Base-by-base conservation (phyloP, 2,113 vertebrate genomes). In the Indicator indicator region DNA sequence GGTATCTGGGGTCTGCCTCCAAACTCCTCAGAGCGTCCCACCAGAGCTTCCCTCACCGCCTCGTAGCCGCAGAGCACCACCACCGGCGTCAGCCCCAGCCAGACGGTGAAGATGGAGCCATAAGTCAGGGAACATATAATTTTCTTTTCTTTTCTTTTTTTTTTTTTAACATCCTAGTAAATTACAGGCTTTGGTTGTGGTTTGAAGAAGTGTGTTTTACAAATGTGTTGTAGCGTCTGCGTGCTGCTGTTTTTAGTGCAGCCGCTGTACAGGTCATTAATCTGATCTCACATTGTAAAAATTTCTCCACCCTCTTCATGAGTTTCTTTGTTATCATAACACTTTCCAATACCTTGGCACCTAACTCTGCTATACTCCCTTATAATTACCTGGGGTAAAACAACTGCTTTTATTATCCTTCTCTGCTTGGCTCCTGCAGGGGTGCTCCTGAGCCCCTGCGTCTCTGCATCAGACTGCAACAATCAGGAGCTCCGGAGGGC, bases 141-240 rank as follows among this genome's bases (percentile, higher is more conserved):
- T 95, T 94, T 76, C 79, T 67, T 58, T 59, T 16, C 12, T 16
- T 70, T 40, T 38, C 9, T 32, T 40, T 9, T 27, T 16, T 17
- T 55, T 56, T 89, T 92, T 89, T n/a, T 6, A 50, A 71, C 75
- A 72, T 78, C 40, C 60, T 71, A 86, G 87, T 86, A 96, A 96
- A 96, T 94, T 96, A 92, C 64, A 95, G 93, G 59, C 78, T 86
- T 88, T 95, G 44, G 62, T 93, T 96, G 80, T 58, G 67, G 44
- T 86, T 95, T 82, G 73, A 86, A 95, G 76, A 92, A 96, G 90
- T 89, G 81, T 83, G 65, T 93, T 95, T 60, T 91, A 52, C 89
- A 93, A 95, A 96, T 91, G n/a, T n/a, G 85, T 93, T 89, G 64
- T 92, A 96, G 78, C 95, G 95, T 92, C 86, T 92, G 90, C 93